Percentiles rank a stretch among this genome's conserved stretches.
Conservation (phyloP, 2,888 invertebrate species). For the Erynnis tages region DNA sequence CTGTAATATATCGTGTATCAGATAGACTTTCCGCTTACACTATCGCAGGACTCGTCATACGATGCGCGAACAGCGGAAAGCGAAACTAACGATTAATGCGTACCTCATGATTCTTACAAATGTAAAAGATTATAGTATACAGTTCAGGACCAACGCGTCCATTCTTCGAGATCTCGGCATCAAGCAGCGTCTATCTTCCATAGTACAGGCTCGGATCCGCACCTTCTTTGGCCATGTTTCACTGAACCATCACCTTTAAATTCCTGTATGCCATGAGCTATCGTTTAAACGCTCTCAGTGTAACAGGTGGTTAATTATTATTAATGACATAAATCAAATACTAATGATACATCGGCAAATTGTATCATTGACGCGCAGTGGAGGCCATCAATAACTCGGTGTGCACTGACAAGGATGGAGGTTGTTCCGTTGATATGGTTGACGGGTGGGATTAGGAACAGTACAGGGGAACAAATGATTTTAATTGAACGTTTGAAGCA, state of each 20-base stretch:
- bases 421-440: slow-evolving; percentile 2
- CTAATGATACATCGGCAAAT: slow-evolving; percentile 26
- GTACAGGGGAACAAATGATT: too few relatives aligned
- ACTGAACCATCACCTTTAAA: too few relatives aligned
- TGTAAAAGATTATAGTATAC: too few relatives aligned
- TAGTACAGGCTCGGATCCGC: too few relatives aligned
- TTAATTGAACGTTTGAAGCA: too few relatives aligned
- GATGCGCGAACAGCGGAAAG: background rate
- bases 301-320: slow-evolving; percentile 3
- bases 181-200: too few relatives aligned
- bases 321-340: slow-evolving; percentile 24
- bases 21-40: slow-evolving; percentile 4
- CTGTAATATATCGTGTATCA: slow-evolving; percentile 15
- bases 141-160: too few relatives aligned
- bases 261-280: background rate
- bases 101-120: too few relatives aligned
- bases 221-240: too few relatives aligned
- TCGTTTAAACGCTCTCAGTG: background rate
- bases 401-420: slow-evolving; percentile 18
- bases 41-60: background rate
- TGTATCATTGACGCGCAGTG: slow-evolving; percentile 17
- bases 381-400: slow-evolving; percentile 11
- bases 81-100: background rate
- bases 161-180: too few relatives aligned
- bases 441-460: slow-evolving; percentile 8